A percentile compares a stretch with the other conserved stretches of the same genome.
phyloP scores from a whole-genome alignment of 2,888 invertebrate species.

The Andrena marginata region DNA sequence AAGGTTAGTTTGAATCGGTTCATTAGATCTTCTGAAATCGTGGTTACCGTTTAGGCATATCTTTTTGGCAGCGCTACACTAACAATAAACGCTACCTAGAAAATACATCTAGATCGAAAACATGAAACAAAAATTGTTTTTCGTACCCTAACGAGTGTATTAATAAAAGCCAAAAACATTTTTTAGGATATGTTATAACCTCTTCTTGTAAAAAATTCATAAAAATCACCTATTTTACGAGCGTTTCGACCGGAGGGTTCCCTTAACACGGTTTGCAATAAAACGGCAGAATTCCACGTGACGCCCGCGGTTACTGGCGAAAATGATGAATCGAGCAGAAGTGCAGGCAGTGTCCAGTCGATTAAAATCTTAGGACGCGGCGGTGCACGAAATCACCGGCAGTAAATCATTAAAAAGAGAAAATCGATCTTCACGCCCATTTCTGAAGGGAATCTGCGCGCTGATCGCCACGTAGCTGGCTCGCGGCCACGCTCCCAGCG shows the following conservation, averaged over 20 bases:
- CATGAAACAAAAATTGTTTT: too few species aligned
- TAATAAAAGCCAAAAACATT: too few species aligned
- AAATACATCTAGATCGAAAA: too few species aligned
- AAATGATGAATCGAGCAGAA: conserved; percentile 48
- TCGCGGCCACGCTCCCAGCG: conserved; percentile 66
- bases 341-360: conserved; percentile 52
- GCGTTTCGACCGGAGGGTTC: too few species aligned
- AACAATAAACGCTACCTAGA: too few species aligned
- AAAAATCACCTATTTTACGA: neutral
- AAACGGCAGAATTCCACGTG: conserved; percentile 11
- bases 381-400: conserved; percentile 50
- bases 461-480: conserved; percentile 38
- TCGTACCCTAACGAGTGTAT: too few species aligned
- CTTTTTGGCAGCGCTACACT: too few species aligned
- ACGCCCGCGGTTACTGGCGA: conserved; percentile 30
- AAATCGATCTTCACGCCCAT: conserved; percentile 67
- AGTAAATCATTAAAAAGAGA: conserved; percentile 65
- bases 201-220: conserved; percentile 1
- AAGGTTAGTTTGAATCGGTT: too few species aligned
- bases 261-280: conserved; percentile 6
- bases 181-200: too few species aligned
- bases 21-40: too few species aligned
- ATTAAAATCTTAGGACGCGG: conserved; percentile 56
- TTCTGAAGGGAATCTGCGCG: conserved; percentile 48
- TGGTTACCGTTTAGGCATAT: too few species aligned